Conservation (phyloP, 2,113 vertebrate species). For the Rhinoderma darwinii region DNA sequence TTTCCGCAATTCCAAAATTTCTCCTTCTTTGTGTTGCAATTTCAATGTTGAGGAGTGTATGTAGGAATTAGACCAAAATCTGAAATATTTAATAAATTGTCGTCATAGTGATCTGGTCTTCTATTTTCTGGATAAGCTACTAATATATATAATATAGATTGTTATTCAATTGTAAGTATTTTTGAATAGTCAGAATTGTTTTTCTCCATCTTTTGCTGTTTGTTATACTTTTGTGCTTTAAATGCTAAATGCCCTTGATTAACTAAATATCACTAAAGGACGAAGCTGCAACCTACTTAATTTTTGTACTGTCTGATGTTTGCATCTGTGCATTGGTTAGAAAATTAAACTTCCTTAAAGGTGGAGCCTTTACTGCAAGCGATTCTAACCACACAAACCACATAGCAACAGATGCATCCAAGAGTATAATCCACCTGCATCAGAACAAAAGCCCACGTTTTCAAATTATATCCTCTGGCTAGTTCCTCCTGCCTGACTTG, state of each 20-base stretch:
- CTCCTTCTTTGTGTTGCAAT: no score
- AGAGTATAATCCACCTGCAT: background rate
- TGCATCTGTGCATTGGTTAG: background rate
- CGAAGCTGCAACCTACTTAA: background rate
- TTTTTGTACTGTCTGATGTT: background rate
- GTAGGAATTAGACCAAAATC: no score
- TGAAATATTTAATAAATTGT: no score
- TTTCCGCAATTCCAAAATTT: no score
- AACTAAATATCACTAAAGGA: background rate
- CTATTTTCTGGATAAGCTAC: no score
- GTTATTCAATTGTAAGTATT: no score
- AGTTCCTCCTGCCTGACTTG: background rate
- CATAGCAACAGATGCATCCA: background rate
- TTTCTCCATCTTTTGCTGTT: background rate
- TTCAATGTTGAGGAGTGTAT: no score
- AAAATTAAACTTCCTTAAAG: background rate
- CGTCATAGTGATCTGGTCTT: no score
- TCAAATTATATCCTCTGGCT: no score
- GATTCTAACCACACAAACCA: slow-evolving; percentile 12
- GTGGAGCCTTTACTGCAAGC: background rate
- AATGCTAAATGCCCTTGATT: background rate
- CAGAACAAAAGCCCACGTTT: background rate
- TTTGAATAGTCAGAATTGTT: no score
- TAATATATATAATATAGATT: no score
- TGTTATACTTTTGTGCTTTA: background rate